Percentiles rank a stretch among this genome's conserved stretches.
These are phyloP conservation scores for Peromyscus nudipes DNA, from an alignment of 2,797 vertebrate genomes.

Conservation along the genomic window DNA sequence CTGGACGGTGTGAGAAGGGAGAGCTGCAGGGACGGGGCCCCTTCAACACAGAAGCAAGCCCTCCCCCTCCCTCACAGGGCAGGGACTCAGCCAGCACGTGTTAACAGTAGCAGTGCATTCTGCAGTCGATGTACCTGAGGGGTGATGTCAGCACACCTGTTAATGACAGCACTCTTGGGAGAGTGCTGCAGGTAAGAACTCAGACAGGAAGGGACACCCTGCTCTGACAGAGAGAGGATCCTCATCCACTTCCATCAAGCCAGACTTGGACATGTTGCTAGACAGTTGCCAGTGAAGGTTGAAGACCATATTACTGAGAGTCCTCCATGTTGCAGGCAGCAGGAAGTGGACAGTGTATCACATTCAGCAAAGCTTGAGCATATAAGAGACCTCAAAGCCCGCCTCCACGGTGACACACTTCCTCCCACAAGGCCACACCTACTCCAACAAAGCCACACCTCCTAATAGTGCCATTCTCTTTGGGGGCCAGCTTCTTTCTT, in stretches of 20 bases:
- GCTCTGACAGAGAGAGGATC: not conserved
- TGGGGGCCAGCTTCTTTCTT: too few relatives aligned
- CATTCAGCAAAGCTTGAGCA: not conserved
- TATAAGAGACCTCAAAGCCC: not conserved
- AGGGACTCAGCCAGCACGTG: not conserved
- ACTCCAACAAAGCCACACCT: too few relatives aligned
- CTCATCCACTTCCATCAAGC: not conserved
- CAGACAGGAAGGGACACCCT: not conserved
- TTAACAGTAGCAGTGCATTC: not conserved
- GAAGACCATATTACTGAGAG: not conserved
- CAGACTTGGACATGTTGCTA: not conserved
- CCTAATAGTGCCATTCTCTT: too few relatives aligned
- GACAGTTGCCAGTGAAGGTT: not conserved
- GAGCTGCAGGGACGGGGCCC: not conserved
- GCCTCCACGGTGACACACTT: not conserved
- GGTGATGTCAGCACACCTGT: not conserved
- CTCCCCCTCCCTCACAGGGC: too few relatives aligned
- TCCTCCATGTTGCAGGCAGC: not conserved
- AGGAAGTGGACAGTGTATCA: not conserved
- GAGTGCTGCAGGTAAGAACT: not conserved
- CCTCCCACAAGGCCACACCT: too few relatives aligned
- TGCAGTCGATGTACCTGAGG: not conserved
- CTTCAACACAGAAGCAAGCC: not conserved
- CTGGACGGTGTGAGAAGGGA: not conserved
- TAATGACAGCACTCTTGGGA: not conserved